These are phyloP conservation scores for Candoia aspera DNA, from an alignment of 2,113 vertebrate genomes.

Conservation along the genomic window DNA sequence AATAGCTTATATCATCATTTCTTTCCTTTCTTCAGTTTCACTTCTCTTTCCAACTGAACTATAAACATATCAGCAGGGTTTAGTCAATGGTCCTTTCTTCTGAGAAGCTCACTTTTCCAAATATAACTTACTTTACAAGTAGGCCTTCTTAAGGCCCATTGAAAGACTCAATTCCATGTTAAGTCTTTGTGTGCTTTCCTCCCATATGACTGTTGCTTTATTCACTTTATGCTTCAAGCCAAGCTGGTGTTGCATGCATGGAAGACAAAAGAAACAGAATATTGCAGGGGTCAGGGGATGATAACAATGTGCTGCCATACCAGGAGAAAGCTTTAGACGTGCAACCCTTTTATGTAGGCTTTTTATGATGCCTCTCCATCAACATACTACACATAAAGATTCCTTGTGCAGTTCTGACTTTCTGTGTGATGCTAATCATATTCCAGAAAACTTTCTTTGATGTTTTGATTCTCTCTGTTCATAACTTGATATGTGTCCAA, in stretches of 20 bases:
- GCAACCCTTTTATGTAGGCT: neutral
- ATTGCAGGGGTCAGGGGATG: neutral
- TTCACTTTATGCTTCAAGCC: neutral
- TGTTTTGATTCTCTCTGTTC: neutral
- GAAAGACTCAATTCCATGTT: neutral
- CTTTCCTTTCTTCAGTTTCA: conserved; percentile 41
- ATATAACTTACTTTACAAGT: conserved; percentile 26
- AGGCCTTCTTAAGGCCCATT: conserved; percentile 3
- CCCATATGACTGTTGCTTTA: neutral
- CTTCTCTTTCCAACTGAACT: conserved; percentile 43
- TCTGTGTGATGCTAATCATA: neutral
- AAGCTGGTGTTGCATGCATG: neutral
- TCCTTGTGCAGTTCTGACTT: neutral
- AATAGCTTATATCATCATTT: conserved; percentile 40
- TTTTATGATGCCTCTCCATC: neutral
- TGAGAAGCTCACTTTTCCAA: conserved; percentile 38
- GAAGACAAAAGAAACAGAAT: neutral
- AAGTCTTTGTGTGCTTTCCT: neutral
- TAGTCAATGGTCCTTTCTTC: conserved; percentile 47
- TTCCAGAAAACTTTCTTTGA: neutral
- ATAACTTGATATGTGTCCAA: neutral
- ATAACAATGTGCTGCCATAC: neutral
- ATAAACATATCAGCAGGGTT: neutral
- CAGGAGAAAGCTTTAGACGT: neutral
- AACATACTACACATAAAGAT: neutral